Evolutionary conservation across 1,140 invertebrate genomes (phyloP).

Genomic region (Maniola jurtina): DNA sequence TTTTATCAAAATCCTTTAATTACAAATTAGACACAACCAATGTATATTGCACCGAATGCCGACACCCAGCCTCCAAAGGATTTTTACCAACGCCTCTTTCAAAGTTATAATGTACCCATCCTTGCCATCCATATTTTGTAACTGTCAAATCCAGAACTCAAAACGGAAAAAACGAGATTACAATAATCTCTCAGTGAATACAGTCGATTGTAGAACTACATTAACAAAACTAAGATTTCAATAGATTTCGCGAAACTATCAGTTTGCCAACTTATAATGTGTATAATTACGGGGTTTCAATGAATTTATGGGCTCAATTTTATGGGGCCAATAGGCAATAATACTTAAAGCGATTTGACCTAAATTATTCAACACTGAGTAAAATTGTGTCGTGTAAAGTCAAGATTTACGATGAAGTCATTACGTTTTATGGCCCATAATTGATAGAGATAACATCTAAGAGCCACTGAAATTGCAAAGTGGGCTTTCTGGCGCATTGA

Average conservation of each 20-base stretch:
- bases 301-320: constrained; percentile 18
- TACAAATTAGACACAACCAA: no score
- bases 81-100: no score
- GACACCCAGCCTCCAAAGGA: no score
- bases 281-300: constrained; percentile 5
- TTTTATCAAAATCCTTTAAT: no score
- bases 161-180: no score
- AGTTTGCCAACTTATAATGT: background rate
- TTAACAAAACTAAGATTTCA: background rate
- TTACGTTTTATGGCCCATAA: constrained; percentile 76
- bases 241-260: background rate
- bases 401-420: constrained; percentile 76
- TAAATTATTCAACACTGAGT: constrained; percentile 71
- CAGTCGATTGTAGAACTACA: no score
- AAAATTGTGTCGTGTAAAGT: constrained; percentile 72
- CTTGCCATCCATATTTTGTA: no score
- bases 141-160: no score
- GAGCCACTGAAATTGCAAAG: constrained; percentile 68
- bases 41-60: no score
- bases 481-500: constrained; percentile 61
- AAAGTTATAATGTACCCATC: no score
- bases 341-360: constrained; percentile 62
- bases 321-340: constrained; percentile 47
- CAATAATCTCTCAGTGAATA: no score
- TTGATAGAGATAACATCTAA: constrained; percentile 73